Evolutionary conservation across 2,888 invertebrate genomes (phyloP).

Genomic region (Leptarthrus brevirostris): DNA sequence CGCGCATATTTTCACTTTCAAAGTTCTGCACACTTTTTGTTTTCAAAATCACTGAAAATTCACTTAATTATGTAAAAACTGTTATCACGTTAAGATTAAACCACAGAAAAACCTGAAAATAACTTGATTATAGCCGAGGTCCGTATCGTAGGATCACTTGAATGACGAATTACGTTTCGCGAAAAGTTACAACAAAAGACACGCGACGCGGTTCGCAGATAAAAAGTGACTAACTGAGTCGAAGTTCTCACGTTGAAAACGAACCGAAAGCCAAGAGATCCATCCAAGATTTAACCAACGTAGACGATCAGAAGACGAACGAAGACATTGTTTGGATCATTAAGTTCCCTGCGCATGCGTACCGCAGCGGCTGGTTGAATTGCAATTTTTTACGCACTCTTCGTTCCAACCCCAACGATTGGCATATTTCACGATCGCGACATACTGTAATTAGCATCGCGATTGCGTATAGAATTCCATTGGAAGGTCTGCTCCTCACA

Average conservation of each 20-base stretch:
- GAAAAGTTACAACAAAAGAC: background rate
- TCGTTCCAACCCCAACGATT: background rate
- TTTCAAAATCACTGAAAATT: background rate
- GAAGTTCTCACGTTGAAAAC: slow-evolving; percentile 14
- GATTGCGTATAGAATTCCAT: background rate
- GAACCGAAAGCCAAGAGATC: background rate
- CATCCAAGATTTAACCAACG: background rate
- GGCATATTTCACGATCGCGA: background rate
- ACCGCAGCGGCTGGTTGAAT: background rate
- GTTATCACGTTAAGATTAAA: slow-evolving; percentile 11
- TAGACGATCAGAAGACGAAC: background rate
- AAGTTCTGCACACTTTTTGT: background rate
- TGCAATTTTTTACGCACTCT: slow-evolving; percentile 2
- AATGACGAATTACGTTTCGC: background rate
- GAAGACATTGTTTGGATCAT: background rate
- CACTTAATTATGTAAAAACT: too few relatives aligned
- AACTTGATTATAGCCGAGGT: too few relatives aligned
- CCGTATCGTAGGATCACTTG: too few relatives aligned
- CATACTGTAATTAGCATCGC: too few relatives aligned
- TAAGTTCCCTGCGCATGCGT: slow-evolving; percentile 17
- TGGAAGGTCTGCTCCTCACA: too few relatives aligned
- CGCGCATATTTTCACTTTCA: slow-evolving; percentile 15
- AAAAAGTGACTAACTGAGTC: slow-evolving; percentile 35
- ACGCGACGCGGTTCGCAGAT: background rate
- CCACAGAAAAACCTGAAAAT: too few relatives aligned